Evolutionary conservation across 1,140 invertebrate genomes (phyloP), one percentile per base, ranked within the genome.

Genomic region (Maconellicoccus hirsutus): DNA sequence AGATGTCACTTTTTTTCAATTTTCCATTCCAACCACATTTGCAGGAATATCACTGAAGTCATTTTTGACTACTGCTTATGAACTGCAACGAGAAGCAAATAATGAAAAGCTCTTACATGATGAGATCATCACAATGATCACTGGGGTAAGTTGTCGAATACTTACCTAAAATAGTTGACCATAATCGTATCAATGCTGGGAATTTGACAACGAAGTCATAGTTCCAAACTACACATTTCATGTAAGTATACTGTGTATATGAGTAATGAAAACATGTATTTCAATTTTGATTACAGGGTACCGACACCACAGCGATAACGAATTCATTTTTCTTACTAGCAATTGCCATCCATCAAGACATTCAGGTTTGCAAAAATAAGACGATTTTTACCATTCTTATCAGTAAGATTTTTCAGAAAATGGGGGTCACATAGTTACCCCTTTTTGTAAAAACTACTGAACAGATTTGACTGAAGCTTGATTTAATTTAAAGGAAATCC

Each of bases 291-390:
- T 26, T 66, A 26, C 80, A 87, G 85, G 88, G 87, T 70, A 88
- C 90, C 79, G 89, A 90, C 76, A 89, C 89, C 19, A 77, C 79
- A 7, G 79, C 79, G 4, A 79, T 82, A 33, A 82, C 82, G 22
- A 72, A 78, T 7, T 81, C 79, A 1, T 81, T 78, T 70, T 73
- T 79, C 25, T 61, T 82, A 3, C 73, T 82, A 1, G 78, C 82
- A 77, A 77, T 89, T 59, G 86, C 83, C 0, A 80, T 79, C 73
- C 79, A 87, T 77, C 85, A 81, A 2, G 81, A 86, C 52, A 81
- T 81, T 75, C 85, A 86, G 77, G 82, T 76, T 66, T 73, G 71
- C n/a, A n/a, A n/a, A n/a, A n/a, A n/a, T n/a, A n/a, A n/a, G n/a
- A n/a, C n/a, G n/a, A n/a, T n/a, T n/a, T n/a, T n/a, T n/a, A n/a